Percentiles rank a stretch among this genome's conserved stretches.
These are phyloP conservation scores for Auanema sp. DNA, from an alignment of 2,888 invertebrate genomes.

Conservation along the genomic window DNA sequence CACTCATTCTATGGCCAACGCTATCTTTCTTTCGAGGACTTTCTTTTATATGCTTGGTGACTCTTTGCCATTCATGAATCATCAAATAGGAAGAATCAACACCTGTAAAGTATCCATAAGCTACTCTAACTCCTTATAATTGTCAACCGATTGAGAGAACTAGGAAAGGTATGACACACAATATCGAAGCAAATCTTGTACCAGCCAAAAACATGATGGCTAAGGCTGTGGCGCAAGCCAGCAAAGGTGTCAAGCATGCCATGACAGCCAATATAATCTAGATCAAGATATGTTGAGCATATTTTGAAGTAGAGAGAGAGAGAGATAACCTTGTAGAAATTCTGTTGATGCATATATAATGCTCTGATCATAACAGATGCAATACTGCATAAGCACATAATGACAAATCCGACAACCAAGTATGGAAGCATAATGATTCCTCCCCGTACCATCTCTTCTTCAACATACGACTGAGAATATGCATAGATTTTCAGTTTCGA, in stretches of 20 bases:
- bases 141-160: conserved; percentile 51
- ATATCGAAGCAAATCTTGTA: conserved; percentile 56
- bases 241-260: conserved; percentile 56
- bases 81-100: conserved; percentile 60
- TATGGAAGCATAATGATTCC: conserved; percentile 41
- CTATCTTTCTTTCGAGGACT: conserved; percentile 51
- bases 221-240: conserved; percentile 56
- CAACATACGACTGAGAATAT: conserved; percentile 54
- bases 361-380: conserved; percentile 53
- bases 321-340: conserved; percentile 44
- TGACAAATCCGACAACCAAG: conserved; percentile 53
- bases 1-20: conserved; percentile 56
- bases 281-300: conserved; percentile 6
- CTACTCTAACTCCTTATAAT: neutral
- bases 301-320: neutral
- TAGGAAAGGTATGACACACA: conserved; percentile 60
- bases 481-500: conserved; percentile 47
- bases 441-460: conserved; percentile 60
- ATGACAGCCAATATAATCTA: conserved; percentile 55
- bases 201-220: conserved; percentile 57
- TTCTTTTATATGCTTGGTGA: conserved; percentile 57
- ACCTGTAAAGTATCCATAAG: conserved; percentile 26
- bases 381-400: conserved; percentile 56
- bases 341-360: conserved; percentile 59
- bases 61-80: conserved; percentile 63